Evolutionary conservation across 2,888 invertebrate genomes (phyloP).

Genomic region (Patella caerulea): DNA sequence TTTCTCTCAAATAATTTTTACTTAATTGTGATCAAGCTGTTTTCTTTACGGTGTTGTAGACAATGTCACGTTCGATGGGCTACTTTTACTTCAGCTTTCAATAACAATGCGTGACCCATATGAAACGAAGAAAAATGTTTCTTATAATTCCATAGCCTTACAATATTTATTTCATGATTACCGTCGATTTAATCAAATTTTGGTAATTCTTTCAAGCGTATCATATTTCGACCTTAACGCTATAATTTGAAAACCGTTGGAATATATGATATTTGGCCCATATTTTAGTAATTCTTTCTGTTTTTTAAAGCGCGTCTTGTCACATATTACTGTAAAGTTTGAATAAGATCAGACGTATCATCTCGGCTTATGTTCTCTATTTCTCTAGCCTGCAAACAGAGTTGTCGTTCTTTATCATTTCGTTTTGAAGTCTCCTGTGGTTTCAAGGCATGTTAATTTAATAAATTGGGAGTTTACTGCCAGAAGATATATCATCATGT

Average conservation of each 20-base stretch:
- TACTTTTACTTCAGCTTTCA: neutral
- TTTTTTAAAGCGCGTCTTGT: neutral
- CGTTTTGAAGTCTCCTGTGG: too few relatives aligned
- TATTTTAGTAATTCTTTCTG: too few relatives aligned
- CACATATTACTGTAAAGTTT: slow-evolving; percentile 3
- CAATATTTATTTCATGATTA: neutral
- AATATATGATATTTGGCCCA: too few relatives aligned
- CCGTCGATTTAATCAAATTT: neutral
- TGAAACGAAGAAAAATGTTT: neutral
- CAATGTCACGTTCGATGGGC: neutral
- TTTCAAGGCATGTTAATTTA: too few relatives aligned
- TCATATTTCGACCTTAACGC: neutral
- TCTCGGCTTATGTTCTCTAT: too few relatives aligned
- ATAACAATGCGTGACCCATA: slow-evolving; percentile 1
- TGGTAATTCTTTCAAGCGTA: neutral
- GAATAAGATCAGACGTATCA: neutral
- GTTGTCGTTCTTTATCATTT: too few relatives aligned
- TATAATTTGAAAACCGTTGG: too few relatives aligned
- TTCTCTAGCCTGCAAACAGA: too few relatives aligned
- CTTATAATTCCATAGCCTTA: neutral
- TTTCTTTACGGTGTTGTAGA: neutral
- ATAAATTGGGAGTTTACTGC: too few relatives aligned
- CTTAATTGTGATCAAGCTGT: too few relatives aligned
- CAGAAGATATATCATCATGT: too few relatives aligned
- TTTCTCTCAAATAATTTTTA: neutral